Base-by-base conservation (phyloP, 1,140 invertebrate species). In the Radopholus similis region DNA sequence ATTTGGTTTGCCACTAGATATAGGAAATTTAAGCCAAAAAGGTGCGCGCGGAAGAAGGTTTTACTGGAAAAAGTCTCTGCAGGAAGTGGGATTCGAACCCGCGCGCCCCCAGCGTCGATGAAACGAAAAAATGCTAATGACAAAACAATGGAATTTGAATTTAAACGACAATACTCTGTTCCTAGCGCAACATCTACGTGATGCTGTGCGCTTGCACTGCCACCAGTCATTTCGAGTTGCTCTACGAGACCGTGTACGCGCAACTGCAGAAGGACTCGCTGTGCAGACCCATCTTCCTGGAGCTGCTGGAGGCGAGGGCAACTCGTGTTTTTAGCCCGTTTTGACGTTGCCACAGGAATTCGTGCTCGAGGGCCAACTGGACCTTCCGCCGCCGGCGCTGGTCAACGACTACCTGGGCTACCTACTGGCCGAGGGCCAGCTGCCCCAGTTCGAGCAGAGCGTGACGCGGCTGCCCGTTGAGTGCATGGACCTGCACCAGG, bases 401-500 rank as follows among this genome's bases (percentile, higher is more conserved):
- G 84, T 87, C 70, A 84, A 87, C 72, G 86, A 87, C 66, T 86
- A 87, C 76, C 83, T 88, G 1, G 76, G 83, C 40, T 84, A 87
- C 77, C 82, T 86, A 53, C 77, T 78, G n/a, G 80, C 77, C 47
- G 72, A 81, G 63, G 72, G 75, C 18, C 82, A 85, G 74, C 81
- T 87, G 60, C 85, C 88, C 80, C 86, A 87, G 51, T 84, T 95
- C 13, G 91, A 95, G 81, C 86, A 88, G 4, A 88, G 91, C 66
- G 87, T 93, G 38, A 87, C 92, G 6, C 88, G 90, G 75, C 83
- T 95, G 32, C 88, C 91, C 65, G 89, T 95, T 54, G 87, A 88
- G 60, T 92, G 89, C 72, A 83, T 95, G 30, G 92, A 95, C 84
- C 88, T 95, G 49, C 90, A 95, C 83, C 91, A 94, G 85, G 84